Conservation (phyloP, 2,113 vertebrate genomes). For the Nerophis ophidion region DNA sequence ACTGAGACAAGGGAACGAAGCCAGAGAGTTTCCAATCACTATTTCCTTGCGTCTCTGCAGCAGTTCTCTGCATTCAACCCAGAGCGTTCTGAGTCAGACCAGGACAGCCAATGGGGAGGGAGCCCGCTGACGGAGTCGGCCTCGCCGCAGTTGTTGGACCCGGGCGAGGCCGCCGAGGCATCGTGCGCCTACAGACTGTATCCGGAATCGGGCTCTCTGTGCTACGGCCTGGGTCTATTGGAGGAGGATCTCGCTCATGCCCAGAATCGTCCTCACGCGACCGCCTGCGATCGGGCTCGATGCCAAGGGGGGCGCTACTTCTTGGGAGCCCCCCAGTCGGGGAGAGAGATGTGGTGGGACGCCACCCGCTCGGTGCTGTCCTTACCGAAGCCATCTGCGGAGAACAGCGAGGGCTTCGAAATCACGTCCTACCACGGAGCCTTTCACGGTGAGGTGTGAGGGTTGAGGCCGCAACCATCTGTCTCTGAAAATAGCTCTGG, state of each 20-base stretch:
- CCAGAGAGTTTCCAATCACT: not conserved
- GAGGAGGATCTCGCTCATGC: constrained; percentile 78
- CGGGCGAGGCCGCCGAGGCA: constrained; percentile 76
- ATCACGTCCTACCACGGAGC: constrained; percentile 85
- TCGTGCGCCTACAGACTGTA: constrained; percentile 92
- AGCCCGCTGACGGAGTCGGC: constrained; percentile 89
- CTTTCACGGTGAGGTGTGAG: constrained; percentile 82
- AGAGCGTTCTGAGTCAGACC: constrained; percentile 92
- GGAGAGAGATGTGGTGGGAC: constrained; percentile 94
- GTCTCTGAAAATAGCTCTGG: constrained; percentile 55
- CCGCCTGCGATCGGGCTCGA: constrained; percentile 84
- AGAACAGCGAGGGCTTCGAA: constrained; percentile 88
- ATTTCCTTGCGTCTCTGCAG: constrained; percentile 24
- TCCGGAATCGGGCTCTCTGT: constrained; percentile 82
- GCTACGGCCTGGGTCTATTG: constrained; percentile 82
- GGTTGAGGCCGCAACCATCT: constrained; percentile 61
- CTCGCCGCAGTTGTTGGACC: constrained; percentile 90
- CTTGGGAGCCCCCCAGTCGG: constrained; percentile 83
- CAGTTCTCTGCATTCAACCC: constrained; percentile 95
- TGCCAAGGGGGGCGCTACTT: constrained; percentile 95
- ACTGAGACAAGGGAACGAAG: not conserved
- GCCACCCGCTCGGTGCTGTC: constrained; percentile 81
- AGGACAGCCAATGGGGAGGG: constrained; percentile 96
- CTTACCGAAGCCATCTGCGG: constrained; percentile 83
- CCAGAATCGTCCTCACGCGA: constrained; percentile 65